phyloP scores from a whole-genome alignment of 1,140 invertebrate genomes.

The Rhopalosiphum maidis region DNA sequence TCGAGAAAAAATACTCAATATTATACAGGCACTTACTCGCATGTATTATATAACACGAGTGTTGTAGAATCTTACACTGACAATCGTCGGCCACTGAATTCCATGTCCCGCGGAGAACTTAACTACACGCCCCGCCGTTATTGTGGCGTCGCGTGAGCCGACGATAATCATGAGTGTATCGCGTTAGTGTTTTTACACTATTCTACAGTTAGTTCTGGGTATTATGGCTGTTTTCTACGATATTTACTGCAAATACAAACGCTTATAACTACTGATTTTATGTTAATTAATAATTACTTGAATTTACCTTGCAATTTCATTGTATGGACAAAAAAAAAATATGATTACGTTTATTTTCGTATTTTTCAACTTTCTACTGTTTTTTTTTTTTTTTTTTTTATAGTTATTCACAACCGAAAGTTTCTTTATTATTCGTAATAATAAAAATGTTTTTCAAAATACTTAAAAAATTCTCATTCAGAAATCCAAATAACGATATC shows the following conservation, averaged over 20 bases:
- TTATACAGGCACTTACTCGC: background rate
- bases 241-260: background rate
- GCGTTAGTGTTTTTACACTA: background rate
- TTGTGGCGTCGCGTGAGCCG: background rate
- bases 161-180: background rate
- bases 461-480: background rate
- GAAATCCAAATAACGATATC: background rate
- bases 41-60: background rate
- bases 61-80: background rate
- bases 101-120: background rate
- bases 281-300: background rate
- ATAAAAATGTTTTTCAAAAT: background rate
- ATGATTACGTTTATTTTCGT: background rate
- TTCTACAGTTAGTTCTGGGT: background rate
- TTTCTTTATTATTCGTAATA: background rate
- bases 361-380: background rate
- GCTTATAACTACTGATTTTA: background rate
- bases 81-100: background rate
- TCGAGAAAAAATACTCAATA: background rate
- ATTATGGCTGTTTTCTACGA: background rate
- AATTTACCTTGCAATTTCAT: background rate
- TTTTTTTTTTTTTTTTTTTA: background rate
- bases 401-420: background rate
- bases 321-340: background rate
- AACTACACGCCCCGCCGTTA: background rate